Base-by-base conservation (phyloP, 2,888 invertebrate species). In the Lithophane socia region DNA sequence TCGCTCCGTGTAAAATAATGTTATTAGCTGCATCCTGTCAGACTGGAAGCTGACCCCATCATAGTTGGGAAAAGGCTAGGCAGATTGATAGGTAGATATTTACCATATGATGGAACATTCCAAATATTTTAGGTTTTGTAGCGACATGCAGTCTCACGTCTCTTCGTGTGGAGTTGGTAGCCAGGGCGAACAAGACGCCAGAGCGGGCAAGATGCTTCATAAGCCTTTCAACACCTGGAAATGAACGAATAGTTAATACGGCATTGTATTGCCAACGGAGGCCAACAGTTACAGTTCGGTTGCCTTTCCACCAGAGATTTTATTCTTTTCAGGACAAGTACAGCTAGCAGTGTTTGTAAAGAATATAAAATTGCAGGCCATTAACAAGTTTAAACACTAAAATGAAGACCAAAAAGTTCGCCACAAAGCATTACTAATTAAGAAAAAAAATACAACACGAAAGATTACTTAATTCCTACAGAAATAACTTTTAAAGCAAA, bases 171-270 rank as follows among this genome's bases (percentile, higher is more conserved):
- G 99, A 98, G 82, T 99, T 99, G 0, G 99, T 99, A 10, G 99
- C 99, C 73, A 99, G 96, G 0, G 98, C 98, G 77, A 99, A 97
- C 0, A 99, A 99, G n/a, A 99, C 95, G 0, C 97, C 97, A 79
- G 97, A 94, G 2, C 96, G 94, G 87, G 98, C 95, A 5, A 99
- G 95, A 93, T 99, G 99, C 4, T 96, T 95, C 4, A 99, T 95
- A 4, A 99, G 95, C 67, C 97, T 97, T 88, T 98, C 98, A 18
- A 98, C 99, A 64, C 99, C 98, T 98, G 90, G 73, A 86, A 87
- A 44, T 21, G 42, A 5, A 42, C 12, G 18, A 16, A 5, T 29
- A 16, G 29, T 24, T 21, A 29, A 44, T 18, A 44, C 3, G 18
- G 12, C 2, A 29, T 18, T 24, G 24, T 5, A 29, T 4, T 2